Evolutionary conservation across 1,140 invertebrate genomes (phyloP), one percentile per base, ranked within the genome.

Genomic region (Lutraria rhynchaena): DNA sequence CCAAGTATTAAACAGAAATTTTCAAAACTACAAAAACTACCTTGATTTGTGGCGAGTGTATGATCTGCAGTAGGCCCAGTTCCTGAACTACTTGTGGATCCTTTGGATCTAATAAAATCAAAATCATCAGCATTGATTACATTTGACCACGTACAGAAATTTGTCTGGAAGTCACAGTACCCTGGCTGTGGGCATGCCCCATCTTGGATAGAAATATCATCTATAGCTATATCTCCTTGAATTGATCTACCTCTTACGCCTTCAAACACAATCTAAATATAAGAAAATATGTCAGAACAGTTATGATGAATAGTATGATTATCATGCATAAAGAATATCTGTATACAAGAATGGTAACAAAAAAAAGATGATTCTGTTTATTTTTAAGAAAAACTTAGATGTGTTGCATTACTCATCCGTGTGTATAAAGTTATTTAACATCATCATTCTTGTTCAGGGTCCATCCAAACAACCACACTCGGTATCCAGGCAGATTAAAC

Each of bases 51-150:
- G 17, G 85, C 81, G 17, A 88, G 81, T 9, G 91, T 92, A 67
- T 92, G 91, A 82, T 92, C 91, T 29, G 61, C 61, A n/a, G 41
- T 82, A 22, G 90, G 90, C 31, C 90, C 90, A 49, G 89, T 90
- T 11, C 55, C 24, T 9, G 19, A n/a, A 24, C 82, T 87, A 2
- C 46, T 41, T 19, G 89, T 90, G 53, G 67, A 51, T 7, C 90
- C 88, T 70, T 89, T 84, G 41, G 76, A 67, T 29, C 87, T 60
- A 7, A 88, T 53, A 90, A 90, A 92, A 69, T 91, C 90, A 87
- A 91, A 92, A 73, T 91, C 87, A 83, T 91, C 90, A 27, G 58
- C 82, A 49, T 41, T 75, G 35, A 78, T 49, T 44, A 82, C 82
- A 53, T 91, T 89, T 33, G 33, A 78, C 90, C 90, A 91, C 13